Evolutionary conservation across 2,113 vertebrate genomes (phyloP).

Genomic region (Podilymbus podiceps): DNA sequence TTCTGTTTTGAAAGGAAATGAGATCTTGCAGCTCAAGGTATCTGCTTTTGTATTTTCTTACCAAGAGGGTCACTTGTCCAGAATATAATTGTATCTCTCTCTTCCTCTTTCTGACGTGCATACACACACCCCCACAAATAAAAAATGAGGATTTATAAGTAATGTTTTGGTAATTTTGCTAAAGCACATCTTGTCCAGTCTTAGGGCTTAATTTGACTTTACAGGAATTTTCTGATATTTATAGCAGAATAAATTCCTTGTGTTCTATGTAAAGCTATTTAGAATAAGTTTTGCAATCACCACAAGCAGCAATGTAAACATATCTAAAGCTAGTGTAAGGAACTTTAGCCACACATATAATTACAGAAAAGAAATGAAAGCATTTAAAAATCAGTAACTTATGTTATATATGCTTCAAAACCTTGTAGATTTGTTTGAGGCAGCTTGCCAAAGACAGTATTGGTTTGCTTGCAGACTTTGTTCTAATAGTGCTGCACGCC

Average conservation of each 20-base stretch:
- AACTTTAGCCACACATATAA: background rate
- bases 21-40: background rate
- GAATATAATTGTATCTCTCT: background rate
- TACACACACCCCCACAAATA: background rate
- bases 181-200: background rate
- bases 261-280: background rate
- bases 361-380: background rate
- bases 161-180: background rate
- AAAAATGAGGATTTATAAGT: background rate
- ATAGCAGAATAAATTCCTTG: background rate
- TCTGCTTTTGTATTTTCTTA: background rate
- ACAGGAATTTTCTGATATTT: background rate
- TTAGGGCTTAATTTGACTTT: background rate
- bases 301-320: background rate
- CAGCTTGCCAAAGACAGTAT: background rate
- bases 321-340: background rate
- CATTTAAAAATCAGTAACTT: background rate
- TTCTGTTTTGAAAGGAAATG: background rate
- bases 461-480: background rate
- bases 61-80: background rate
- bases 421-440: background rate
- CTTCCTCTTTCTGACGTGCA: background rate
- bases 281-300: background rate
- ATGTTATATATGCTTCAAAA: background rate
- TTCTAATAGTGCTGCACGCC: background rate